A percentile compares a stretch with the other conserved stretches of the same genome.
phyloP scores from a whole-genome alignment of 2,797 vertebrate species.

The Karalla daura region DNA sequence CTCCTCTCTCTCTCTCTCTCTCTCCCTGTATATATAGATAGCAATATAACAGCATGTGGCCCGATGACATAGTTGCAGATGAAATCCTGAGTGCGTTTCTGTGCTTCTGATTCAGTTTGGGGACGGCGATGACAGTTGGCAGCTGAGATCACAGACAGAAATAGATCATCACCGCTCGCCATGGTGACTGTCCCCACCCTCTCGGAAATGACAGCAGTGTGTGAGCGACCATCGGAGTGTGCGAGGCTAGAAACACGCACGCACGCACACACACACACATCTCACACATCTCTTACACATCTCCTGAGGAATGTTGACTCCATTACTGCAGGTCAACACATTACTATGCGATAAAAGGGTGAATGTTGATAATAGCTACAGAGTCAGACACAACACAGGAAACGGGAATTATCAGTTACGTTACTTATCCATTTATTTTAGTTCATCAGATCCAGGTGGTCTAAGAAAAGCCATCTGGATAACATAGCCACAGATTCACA shows the following conservation, averaged over 20 bases:
- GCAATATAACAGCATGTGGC: constrained; percentile 47
- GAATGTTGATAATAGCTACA: neutral
- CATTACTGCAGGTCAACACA: neutral
- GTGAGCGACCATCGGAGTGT: constrained; percentile 51
- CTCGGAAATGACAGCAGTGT: constrained; percentile 48
- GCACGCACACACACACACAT: neutral
- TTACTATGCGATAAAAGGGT: neutral
- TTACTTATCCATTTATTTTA: too few species aligned
- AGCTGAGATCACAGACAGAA: constrained; percentile 72
- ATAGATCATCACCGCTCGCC: constrained; percentile 50
- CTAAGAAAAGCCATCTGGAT: neutral
- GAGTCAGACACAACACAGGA: too few species aligned
- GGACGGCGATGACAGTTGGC: constrained; percentile 46
- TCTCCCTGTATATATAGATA: too few species aligned
- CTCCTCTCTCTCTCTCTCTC: too few species aligned
- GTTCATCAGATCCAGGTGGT: neutral
- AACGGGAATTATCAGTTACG: too few species aligned
- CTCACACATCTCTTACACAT: constrained; percentile 14
- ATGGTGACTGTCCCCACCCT: constrained; percentile 42
- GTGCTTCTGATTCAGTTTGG: constrained; percentile 49
- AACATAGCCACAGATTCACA: neutral
- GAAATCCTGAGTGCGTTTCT: constrained; percentile 46
- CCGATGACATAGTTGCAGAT: constrained; percentile 27
- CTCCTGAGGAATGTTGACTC: too few species aligned
- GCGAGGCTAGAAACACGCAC: neutral